These are phyloP conservation scores for Girardinichthys multiradiatus DNA, from an alignment of 2,113 vertebrate species.

Conservation along the genomic window DNA sequence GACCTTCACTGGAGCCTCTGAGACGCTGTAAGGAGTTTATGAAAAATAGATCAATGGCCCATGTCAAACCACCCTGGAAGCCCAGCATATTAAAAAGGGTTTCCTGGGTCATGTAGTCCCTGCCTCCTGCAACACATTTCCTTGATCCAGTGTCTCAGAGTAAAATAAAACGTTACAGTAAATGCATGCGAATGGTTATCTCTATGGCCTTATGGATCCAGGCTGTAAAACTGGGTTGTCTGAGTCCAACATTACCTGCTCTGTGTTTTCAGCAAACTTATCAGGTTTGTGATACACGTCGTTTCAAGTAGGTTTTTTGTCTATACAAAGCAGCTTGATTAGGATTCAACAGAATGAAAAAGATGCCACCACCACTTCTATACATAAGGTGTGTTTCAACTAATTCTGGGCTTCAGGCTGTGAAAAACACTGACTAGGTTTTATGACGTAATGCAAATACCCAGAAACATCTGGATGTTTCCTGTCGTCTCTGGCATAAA, in stretches of 20 bases:
- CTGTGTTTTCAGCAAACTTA: too few species aligned
- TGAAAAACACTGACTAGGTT: too few species aligned
- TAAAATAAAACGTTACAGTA: not conserved
- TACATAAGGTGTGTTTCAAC: too few species aligned
- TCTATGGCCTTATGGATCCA: not conserved
- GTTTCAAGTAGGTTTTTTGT: too few species aligned
- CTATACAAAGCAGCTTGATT: too few species aligned
- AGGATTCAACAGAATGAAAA: too few species aligned
- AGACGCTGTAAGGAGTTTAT: slow-evolving; percentile 8
- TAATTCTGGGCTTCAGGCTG: too few species aligned
- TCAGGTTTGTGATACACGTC: too few species aligned
- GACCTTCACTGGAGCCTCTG: slow-evolving; percentile 15
- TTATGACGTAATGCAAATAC: too few species aligned
- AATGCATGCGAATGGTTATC: not conserved
- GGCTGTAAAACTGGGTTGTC: not conserved
- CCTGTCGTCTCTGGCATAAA: too few species aligned
- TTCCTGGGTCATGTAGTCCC: slow-evolving; percentile 11
- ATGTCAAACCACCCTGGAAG: slow-evolving; percentile 19
- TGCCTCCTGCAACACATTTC: slow-evolving; percentile 8
- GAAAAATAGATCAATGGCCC: slow-evolving; percentile 25
- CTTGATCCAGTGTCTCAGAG: slow-evolving; percentile 1
- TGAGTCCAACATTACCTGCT: not conserved
- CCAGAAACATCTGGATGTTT: too few species aligned
- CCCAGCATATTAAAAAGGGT: slow-evolving; percentile 25
- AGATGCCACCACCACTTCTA: too few species aligned